Evolutionary conservation across 2,113 vertebrate genomes (phyloP).

Genomic region (Bagarius yarrelli): DNA sequence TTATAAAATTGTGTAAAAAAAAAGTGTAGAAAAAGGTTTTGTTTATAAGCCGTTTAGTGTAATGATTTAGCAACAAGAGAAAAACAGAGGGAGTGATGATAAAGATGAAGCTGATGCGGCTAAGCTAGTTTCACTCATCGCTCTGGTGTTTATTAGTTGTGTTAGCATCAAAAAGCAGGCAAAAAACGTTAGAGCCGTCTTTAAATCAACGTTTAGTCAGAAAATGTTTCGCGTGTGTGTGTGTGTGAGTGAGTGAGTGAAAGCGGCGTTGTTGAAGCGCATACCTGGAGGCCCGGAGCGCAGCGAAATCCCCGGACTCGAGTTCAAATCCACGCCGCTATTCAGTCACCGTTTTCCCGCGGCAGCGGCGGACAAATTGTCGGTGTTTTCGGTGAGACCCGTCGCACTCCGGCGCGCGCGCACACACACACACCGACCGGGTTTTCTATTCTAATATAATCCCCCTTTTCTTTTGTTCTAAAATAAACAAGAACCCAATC

Average conservation of each 20-base stretch:
- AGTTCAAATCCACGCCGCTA: constrained; percentile 71
- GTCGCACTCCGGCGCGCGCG: constrained; percentile 58
- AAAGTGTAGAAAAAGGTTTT: too few relatives aligned
- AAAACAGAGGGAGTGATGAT: background rate
- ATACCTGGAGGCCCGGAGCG: constrained; percentile 72
- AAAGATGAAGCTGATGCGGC: constrained; percentile 17
- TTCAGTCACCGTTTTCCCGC: constrained; percentile 59
- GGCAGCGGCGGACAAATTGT: constrained; percentile 62
- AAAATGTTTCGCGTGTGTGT: background rate
- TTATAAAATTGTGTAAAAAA: background rate
- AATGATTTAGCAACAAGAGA: background rate
- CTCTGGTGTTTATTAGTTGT: background rate
- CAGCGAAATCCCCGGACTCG: constrained; percentile 70
- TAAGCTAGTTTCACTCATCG: background rate
- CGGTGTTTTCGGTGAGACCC: constrained; percentile 62
- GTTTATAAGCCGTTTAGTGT: background rate
- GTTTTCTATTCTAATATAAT: constrained; percentile 60
- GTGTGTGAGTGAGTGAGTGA: background rate
- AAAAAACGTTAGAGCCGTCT: background rate
- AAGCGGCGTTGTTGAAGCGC: constrained; percentile 43
- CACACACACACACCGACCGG: constrained; percentile 59
- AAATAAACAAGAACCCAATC: constrained; percentile 72
- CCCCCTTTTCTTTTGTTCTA: constrained; percentile 70
- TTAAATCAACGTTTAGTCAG: background rate
- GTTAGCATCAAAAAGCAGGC: background rate